Evolutionary conservation across 2,888 invertebrate species (phyloP), one percentile per base, ranked within the genome.

Genomic region (Apeira syringaria): DNA sequence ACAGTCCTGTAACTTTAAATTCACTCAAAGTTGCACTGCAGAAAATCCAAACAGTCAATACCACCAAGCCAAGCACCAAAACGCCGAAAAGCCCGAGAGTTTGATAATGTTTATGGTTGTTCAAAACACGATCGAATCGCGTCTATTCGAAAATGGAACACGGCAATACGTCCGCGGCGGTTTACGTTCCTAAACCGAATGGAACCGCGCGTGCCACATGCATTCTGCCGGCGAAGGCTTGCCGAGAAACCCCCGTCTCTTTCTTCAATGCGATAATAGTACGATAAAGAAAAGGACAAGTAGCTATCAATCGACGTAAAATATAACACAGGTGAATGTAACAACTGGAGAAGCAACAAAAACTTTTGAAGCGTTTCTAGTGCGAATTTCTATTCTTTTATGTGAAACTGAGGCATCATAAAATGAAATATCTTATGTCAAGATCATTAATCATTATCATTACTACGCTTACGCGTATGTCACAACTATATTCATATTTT

Each of bases 181-280:
- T 47, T 67, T 63, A 57, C 78, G 81, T 71, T 83, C 81, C 70
- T 62, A 77, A 77, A 80, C 85, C 80, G 88, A 88, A 87, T 89
- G 85, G 75, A 74, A 71, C 69, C 78, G 80, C 88, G 86, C 88
- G 87, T 87, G 87, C 85, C 85, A 80, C 81, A 84, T 79, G 84
- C 70, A 77, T 52, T 57, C 61, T 65, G 61, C 70, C 64, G 65
- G 54, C 53, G 55, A 54, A 68, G 64, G 63, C 64, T 64, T 61
- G 57, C 56, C 59, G 50, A 70, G 70, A 66, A 68, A 68, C 50
- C 61, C 56, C 73, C 56, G 70, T 87, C 88, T 76, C 87, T 86
- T 76, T 88, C 83, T 77, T 74, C 22, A 30, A 37, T 46, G 50
- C 51, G 48, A 58, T 59, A 60, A 57, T 56, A 57, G 59, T 55